Base-by-base conservation (phyloP, 2,113 vertebrate genomes). In the Sturnus vulgaris region DNA sequence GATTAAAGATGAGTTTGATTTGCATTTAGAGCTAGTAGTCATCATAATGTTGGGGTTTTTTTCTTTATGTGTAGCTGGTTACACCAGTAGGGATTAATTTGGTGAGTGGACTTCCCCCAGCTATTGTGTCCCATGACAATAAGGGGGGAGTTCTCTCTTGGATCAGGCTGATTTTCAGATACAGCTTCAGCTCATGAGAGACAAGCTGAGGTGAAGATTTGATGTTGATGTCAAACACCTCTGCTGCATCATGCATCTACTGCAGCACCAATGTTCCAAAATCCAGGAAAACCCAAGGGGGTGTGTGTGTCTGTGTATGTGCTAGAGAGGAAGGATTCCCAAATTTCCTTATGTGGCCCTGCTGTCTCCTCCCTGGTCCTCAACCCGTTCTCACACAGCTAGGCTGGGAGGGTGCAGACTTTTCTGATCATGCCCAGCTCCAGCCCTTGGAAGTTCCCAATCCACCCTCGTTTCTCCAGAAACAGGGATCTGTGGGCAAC, bases 381-480 rank as follows among this genome's bases (percentile, higher is more conserved):
- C 23, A 77, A 16, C 4, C 27, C 35, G 10, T 53, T 78, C 56
- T 82, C 6, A 6, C 42, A 25, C 44, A 63, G 57, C 23, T 12
- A 35, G 59, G 13, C 73, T 77, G 72, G 42, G 64, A 56, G 8
- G 10, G 4, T 59, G 9, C 44, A n/a, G 20, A 14, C 39, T 52
- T 85, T 90, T 66, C 75, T 42, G 31, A 50, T 39, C 35, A 28
- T 8, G 47, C 7, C 31, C 50, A 31, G 33, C 39, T 88, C 57
- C 55, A 69, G 40, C 52, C 88, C 46, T 47, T 23, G 21, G 33
- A 60, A 83, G 23, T 28, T 76, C 37, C 18, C 31, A 82, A 8
- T 47, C 44, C 4, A 8, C 16, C 10, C 9, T 30, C 0, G 0
- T 24, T 69, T n/a, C 49, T 64, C 44, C 46, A 87, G 64, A 47